Base-by-base conservation (phyloP, 64 coral and sea anemone species). In the Dendronephthya gigantea region DNA sequence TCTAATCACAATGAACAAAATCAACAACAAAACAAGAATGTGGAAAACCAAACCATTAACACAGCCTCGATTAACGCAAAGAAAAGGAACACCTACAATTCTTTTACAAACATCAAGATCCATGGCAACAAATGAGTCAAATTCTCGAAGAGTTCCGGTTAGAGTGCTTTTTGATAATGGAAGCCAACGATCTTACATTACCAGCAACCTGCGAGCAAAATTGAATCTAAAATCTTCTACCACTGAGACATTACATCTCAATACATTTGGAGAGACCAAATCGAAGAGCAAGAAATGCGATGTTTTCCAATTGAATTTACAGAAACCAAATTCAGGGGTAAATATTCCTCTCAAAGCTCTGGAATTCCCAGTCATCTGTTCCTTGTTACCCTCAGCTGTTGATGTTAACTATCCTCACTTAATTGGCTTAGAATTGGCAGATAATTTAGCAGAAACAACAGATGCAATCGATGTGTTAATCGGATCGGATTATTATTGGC, bases 311-410 rank as follows among this genome's bases (percentile, higher is more conserved):
- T 29, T 75, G 22, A 17, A 70, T n/a, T 55, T 87, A 59, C 9
- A 32, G 59, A 68, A 48, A 69, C 45, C 85, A 6, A 62, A 49
- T 29, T 25, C 52, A 15, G 49, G 82, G 52, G 23, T 50, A 17
- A 19, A 2, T 27, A 83, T 88, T n/a, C 48, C 38, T 50, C 35
- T 88, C 17, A 51, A 75, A 8, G 45, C 76, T 5, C 82, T 88
- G 28, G 82, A 45, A 4, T 82, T 82, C 65, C 87, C 87, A 30
- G 72, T 82, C 23, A 87, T 87, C 39, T 88, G 75, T 36, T 82
- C 32, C 25, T 74, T 74, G 1, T 49, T 82, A 48, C 68, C 87
- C 15, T 1, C 48, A 2, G 37, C 43, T 9, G 72, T 58, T 6
- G 29, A 29, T 16, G 75, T 81, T 14, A 82, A 72, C 43, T 82